Percentiles rank a stretch among this genome's conserved stretches.
Conservation (phyloP, 2,888 invertebrate species). For the Taenaris catops region DNA sequence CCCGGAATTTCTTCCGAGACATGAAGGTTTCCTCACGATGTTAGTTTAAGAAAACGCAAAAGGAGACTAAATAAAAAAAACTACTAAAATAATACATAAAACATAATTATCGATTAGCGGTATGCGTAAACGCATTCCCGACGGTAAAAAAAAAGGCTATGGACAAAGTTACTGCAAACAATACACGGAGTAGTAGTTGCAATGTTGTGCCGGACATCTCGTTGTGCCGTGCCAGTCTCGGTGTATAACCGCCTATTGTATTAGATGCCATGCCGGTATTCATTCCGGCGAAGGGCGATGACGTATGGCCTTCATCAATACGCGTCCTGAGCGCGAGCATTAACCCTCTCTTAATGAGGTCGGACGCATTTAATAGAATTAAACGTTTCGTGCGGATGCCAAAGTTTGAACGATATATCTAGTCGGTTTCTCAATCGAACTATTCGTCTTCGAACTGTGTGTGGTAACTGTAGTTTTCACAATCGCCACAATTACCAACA, state of each 20-base stretch:
- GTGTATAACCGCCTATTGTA: constrained; percentile 15
- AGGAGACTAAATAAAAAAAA: too few species aligned
- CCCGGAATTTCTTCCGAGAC: too few species aligned
- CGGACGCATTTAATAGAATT: constrained; percentile 65
- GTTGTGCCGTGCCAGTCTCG: constrained; percentile 10
- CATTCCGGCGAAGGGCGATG: constrained; percentile 42
- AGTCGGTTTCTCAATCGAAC: constrained; percentile 10
- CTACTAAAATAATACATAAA: too few species aligned
- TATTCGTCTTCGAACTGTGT: background rate
- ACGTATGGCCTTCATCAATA: constrained; percentile 66
- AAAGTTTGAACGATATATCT: constrained; percentile 1
- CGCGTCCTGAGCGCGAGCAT: constrained; percentile 50
- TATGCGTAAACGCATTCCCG: too few species aligned
- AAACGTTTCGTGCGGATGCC: constrained; percentile 39
- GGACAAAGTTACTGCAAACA: too few species aligned
- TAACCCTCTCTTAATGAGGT: constrained; percentile 67
- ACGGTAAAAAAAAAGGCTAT: too few species aligned
- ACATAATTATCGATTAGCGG: too few species aligned
- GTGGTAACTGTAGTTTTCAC: background rate
- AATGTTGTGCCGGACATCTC: too few species aligned
- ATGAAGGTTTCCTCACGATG: too few species aligned
- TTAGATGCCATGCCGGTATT: constrained; percentile 18
- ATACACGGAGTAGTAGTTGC: too few species aligned
- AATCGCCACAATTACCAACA: too few species aligned
- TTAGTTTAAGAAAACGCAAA: too few species aligned